Evolutionary conservation across 2,113 vertebrate genomes (phyloP).

Genomic region (Dunckerocampus dactyliophorus): DNA sequence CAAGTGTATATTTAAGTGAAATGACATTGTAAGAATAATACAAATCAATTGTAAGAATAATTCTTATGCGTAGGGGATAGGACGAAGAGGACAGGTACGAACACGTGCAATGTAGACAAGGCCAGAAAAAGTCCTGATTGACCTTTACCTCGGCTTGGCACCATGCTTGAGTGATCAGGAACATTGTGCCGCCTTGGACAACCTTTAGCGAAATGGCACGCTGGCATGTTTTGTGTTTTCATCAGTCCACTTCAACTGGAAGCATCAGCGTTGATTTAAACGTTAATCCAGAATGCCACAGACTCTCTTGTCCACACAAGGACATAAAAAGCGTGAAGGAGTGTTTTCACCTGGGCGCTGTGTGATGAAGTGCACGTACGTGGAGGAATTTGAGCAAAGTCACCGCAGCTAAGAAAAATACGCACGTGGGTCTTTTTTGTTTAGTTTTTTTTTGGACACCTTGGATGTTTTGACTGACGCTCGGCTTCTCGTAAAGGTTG

Average conservation of each 20-base stretch:
- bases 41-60: too few species aligned
- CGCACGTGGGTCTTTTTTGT: constrained; percentile 28
- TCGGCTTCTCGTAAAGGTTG: constrained; percentile 33
- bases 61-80: too few species aligned
- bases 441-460: constrained; percentile 42
- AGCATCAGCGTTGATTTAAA: constrained; percentile 57
- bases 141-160: constrained; percentile 65
- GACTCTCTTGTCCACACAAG: constrained; percentile 16
- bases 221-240: constrained; percentile 45
- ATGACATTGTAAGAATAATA: too few species aligned
- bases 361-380: constrained; percentile 49
- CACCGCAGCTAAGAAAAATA: constrained; percentile 50
- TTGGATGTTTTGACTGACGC: constrained; percentile 44
- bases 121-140: constrained; percentile 27
- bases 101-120: background rate
- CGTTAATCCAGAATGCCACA: constrained; percentile 55
- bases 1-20: too few species aligned
- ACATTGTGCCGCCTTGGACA: constrained; percentile 40
- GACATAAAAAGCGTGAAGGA: constrained; percentile 16
- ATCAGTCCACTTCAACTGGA: constrained; percentile 52
- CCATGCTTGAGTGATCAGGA: constrained; percentile 51
- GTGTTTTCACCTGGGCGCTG: constrained; percentile 30
- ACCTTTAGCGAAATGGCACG: constrained; percentile 57
- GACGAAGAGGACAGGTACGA: background rate
- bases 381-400: constrained; percentile 46